These are phyloP conservation scores for Gallinago nigripennis DNA, from an alignment of 2,797 vertebrate genomes.

Conservation along the genomic window DNA sequence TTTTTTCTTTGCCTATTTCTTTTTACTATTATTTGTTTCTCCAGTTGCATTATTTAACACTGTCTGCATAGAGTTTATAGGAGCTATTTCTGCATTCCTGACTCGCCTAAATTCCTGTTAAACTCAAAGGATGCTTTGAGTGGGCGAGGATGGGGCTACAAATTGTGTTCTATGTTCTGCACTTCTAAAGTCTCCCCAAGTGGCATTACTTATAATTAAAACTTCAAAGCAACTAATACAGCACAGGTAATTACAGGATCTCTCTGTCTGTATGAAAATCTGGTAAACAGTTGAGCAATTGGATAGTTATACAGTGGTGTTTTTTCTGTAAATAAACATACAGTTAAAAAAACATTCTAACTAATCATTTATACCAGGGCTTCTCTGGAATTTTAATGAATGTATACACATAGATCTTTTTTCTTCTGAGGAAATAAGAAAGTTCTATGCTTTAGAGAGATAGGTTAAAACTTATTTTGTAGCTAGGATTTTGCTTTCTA, in stretches of 20 bases:
- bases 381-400: slow-evolving; percentile 14
- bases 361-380: neutral
- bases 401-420: neutral
- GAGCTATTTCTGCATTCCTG: neutral
- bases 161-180: neutral
- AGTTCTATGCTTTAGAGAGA: neutral
- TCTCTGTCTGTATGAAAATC: neutral
- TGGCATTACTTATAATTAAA: neutral
- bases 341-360: neutral
- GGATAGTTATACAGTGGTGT: neutral
- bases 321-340: slow-evolving; percentile 20
- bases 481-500: neutral
- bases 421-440: neutral
- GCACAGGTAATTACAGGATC: slow-evolving; percentile 41
- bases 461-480: neutral
- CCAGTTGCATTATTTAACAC: neutral
- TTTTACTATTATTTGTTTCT: neutral
- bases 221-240: neutral
- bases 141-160: neutral
- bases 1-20: neutral
- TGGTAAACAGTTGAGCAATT: slow-evolving; percentile 29
- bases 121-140: neutral
- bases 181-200: neutral
- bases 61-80: neutral
- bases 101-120: neutral